phyloP scores from a whole-genome alignment of 2,888 invertebrate genomes.

The Tineola bisselliella region DNA sequence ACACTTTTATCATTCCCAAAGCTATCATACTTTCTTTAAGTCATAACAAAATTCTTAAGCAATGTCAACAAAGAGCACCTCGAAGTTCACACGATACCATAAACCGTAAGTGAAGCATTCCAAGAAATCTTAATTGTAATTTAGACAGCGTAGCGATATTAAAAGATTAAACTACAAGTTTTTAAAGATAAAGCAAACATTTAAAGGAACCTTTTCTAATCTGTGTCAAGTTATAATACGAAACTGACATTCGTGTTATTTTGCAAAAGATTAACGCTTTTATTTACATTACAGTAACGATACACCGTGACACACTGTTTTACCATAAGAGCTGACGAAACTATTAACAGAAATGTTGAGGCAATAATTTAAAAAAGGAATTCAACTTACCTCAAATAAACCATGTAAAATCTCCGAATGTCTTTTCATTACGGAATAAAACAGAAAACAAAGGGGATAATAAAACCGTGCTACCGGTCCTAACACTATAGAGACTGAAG shows the following conservation, averaged over 20 bases:
- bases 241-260: background rate
- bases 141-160: background rate
- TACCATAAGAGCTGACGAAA: no score
- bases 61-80: background rate
- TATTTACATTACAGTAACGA: no score
- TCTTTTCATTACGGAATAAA: conserved; percentile 30
- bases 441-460: background rate
- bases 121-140: conserved; percentile 1
- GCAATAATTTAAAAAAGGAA: background rate
- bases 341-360: no score
- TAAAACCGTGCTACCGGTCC: conserved; percentile 12
- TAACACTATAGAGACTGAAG: conserved; percentile 30
- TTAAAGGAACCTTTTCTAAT: background rate
- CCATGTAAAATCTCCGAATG: conserved; percentile 55
- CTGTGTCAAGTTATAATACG: background rate
- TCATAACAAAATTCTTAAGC: no score
- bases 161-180: background rate
- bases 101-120: background rate
- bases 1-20: no score
- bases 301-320: no score
- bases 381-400: conserved; percentile 42
- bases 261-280: background rate
- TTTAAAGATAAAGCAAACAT: background rate
- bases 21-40: no score
- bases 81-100: background rate